These are phyloP conservation scores for Isoperla grammatica DNA, from an alignment of 2,888 invertebrate species.

Conservation along the genomic window DNA sequence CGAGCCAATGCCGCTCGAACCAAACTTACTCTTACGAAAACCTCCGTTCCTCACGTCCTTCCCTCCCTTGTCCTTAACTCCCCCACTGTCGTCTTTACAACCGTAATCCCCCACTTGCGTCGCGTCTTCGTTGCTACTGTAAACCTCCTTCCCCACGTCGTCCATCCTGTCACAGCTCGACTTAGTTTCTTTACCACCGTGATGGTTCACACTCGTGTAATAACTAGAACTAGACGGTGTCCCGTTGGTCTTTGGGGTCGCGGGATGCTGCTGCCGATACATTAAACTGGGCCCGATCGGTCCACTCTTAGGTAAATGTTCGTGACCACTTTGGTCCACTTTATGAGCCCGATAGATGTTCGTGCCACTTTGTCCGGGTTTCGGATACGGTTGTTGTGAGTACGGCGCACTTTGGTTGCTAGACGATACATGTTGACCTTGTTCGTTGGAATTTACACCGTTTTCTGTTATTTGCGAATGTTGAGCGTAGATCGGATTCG, in stretches of 20 bases:
- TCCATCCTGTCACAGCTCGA: not conserved
- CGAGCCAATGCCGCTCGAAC: slow-evolving; percentile 1
- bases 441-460: too few species aligned
- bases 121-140: slow-evolving; percentile 9
- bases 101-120: slow-evolving; percentile 27
- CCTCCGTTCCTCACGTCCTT: slow-evolving; percentile 3
- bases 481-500: not conserved
- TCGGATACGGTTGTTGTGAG: slow-evolving; percentile 5
- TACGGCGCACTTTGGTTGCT: slow-evolving; percentile 1
- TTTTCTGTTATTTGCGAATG: too few species aligned
- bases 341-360: slow-evolving; percentile 1
- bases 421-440: not conserved
- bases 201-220: too few species aligned
- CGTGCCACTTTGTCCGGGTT: not conserved
- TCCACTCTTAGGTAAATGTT: not conserved
- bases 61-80: not conserved
- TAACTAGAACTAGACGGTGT: not conserved
- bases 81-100: not conserved
- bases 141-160: not conserved
- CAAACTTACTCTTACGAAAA: slow-evolving; percentile 9
- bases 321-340: not conserved
- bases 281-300: not conserved
- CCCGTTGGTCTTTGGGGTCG: not conserved
- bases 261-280: not conserved
- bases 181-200: not conserved